phyloP scores from a whole-genome alignment of 2,888 invertebrate genomes.

The Coleophora flavipennella region DNA sequence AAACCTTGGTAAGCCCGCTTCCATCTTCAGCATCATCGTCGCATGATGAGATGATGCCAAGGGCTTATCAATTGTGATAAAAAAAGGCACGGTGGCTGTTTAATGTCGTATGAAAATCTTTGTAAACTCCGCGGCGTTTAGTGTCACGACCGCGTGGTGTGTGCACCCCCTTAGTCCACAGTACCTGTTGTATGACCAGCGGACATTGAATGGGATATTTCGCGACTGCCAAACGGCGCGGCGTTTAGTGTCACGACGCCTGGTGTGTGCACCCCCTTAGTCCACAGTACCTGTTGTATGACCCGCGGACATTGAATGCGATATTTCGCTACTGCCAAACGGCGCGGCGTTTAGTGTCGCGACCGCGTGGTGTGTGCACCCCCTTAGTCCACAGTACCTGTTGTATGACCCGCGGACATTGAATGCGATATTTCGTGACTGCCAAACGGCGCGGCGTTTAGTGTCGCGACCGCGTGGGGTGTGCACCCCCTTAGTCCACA shows the following conservation, averaged over 20 bases:
- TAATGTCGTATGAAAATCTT: too few species aligned
- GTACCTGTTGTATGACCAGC: conserved; percentile 40
- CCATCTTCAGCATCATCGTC: too few species aligned
- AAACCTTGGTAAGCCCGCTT: too few species aligned
- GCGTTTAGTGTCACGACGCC: too few species aligned
- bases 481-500: background rate
- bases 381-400: conserved; percentile 26
- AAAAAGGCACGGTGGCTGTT: too few species aligned
- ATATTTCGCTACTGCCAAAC: conserved; percentile 7
- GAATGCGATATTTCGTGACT: conserved; percentile 34
- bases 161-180: background rate
- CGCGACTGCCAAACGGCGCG: conserved; percentile 46
- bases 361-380: too few species aligned
- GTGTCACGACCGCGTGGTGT: too few species aligned
- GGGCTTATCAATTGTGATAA: too few species aligned
- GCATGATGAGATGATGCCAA: too few species aligned
- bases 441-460: conserved; percentile 54
- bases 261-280: background rate
- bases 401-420: conserved; percentile 33
- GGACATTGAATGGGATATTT: conserved; percentile 34
- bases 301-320: conserved; percentile 31
- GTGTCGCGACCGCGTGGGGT: too few species aligned
- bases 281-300: conserved; percentile 37
- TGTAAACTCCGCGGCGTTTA: background rate
- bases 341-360: too few species aligned